Percentiles rank a stretch among this genome's conserved stretches.
These are phyloP conservation scores for Pterocles orientalis DNA, from an alignment of 2,113 vertebrate genomes.

Conservation along the genomic window DNA sequence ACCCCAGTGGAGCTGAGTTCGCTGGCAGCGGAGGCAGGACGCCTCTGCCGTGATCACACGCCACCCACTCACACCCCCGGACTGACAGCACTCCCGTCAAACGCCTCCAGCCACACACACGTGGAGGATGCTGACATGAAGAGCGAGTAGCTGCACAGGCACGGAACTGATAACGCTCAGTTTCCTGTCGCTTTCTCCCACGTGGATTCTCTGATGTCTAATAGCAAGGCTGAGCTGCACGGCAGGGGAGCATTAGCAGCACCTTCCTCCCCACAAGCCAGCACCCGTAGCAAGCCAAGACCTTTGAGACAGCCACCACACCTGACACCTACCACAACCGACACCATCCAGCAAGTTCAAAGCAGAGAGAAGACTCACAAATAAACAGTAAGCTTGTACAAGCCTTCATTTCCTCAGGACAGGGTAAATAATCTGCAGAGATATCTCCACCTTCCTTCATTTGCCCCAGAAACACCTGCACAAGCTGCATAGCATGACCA, in stretches of 20 bases:
- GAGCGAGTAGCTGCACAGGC: constrained; percentile 61
- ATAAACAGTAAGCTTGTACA: neutral
- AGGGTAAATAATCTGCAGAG: constrained; percentile 2
- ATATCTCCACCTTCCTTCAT: neutral
- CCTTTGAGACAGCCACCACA: neutral
- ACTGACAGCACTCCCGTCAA: constrained; percentile 71
- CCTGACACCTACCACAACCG: neutral
- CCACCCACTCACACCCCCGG: constrained; percentile 62
- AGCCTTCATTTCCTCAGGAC: constrained; percentile 6
- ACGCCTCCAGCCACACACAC: constrained; percentile 69
- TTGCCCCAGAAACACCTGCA: neutral
- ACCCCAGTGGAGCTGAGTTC: neutral
- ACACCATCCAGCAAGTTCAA: constrained; percentile 29
- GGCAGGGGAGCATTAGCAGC: constrained; percentile 43
- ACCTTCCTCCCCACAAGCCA: neutral
- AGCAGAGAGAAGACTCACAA: neutral
- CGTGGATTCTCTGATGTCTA: constrained; percentile 68
- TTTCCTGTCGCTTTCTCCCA: constrained; percentile 71
- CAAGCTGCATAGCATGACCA: neutral
- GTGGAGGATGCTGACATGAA: constrained; percentile 64
- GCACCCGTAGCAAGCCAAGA: neutral
- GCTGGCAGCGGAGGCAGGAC: constrained; percentile 35
- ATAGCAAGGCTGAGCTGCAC: constrained; percentile 58
- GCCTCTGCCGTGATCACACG: neutral
- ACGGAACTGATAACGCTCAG: constrained; percentile 62